phyloP scores from a whole-genome alignment of 1,140 invertebrate genomes.

The Vollenhovia emeryi region DNA sequence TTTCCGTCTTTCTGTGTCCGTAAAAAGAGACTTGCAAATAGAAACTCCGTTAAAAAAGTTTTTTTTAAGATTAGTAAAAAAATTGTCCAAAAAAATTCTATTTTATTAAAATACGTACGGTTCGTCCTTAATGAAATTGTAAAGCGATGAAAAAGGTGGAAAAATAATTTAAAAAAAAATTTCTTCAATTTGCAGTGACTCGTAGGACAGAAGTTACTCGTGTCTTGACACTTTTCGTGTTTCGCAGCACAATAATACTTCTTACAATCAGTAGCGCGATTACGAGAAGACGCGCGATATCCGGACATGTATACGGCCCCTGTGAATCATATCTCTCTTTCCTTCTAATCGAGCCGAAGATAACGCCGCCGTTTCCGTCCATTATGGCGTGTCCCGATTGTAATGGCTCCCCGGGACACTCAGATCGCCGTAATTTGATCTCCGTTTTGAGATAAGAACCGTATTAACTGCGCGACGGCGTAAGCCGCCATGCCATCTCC shows the following conservation, averaged over 20 bases:
- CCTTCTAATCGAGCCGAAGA: slow-evolving; percentile 47
- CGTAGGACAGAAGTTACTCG: background rate
- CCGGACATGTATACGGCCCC: background rate
- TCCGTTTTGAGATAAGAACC: slow-evolving; percentile 48
- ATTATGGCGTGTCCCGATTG: slow-evolving; percentile 51
- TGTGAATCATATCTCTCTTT: slow-evolving; percentile 40
- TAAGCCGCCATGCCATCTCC: slow-evolving; percentile 1
- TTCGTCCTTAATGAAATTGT: background rate
- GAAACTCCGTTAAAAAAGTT: background rate
- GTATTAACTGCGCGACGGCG: slow-evolving; percentile 43
- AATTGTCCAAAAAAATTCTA: background rate
- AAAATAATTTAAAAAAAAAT: background rate
- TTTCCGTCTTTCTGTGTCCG: background rate
- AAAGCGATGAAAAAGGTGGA: no score
- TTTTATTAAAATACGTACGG: background rate
- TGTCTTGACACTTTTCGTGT: background rate
- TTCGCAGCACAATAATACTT: background rate
- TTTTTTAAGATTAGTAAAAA: background rate
- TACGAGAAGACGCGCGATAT: background rate
- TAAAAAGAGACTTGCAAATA: background rate
- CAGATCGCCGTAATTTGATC: slow-evolving; percentile 53
- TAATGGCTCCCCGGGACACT: slow-evolving; percentile 45
- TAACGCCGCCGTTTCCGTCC: slow-evolving; percentile 43
- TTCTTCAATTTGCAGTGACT: background rate
- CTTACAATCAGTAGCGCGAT: slow-evolving; percentile 1